phyloP scores from a whole-genome alignment of 2,113 vertebrate genomes.

The Eleginops maclovinus region DNA sequence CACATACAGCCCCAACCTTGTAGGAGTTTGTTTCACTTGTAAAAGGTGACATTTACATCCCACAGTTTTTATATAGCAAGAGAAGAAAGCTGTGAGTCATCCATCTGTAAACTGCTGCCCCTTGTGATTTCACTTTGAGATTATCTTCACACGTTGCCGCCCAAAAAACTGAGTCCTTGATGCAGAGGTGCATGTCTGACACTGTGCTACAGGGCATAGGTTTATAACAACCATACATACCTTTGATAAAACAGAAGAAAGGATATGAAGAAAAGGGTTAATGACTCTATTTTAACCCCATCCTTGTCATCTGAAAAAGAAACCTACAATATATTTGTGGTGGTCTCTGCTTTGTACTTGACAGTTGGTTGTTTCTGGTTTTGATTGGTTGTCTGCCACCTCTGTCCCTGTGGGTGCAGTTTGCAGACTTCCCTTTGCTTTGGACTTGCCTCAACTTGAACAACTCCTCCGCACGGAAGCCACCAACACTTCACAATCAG shows the following conservation, averaged over 20 bases:
- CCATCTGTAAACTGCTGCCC: constrained; percentile 3
- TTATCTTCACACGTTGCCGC: constrained; percentile 14
- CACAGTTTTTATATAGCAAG: neutral
- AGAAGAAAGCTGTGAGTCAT: constrained; percentile 26
- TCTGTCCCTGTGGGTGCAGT: constrained; percentile 58
- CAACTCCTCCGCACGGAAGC: constrained; percentile 49
- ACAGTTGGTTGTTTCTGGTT: constrained; percentile 42
- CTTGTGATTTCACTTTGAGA: constrained; percentile 45
- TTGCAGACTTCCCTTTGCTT: constrained; percentile 35
- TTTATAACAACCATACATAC: constrained; percentile 19
- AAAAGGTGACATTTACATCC: constrained; percentile 48
- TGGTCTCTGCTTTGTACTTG: constrained; percentile 11
- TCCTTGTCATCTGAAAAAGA: constrained; percentile 1
- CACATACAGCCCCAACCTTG: constrained; percentile 39
- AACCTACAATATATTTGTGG: neutral
- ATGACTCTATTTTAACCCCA: constrained; percentile 10
- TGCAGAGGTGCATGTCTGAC: constrained; percentile 45
- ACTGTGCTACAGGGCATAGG: constrained; percentile 1
- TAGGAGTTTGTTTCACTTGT: constrained; percentile 49
- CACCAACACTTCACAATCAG: constrained; percentile 55
- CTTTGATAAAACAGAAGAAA: constrained; percentile 8
- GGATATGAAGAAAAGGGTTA: neutral
- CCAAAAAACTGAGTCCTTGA: constrained; percentile 1
- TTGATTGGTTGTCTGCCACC: constrained; percentile 47
- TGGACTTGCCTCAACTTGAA: constrained; percentile 54